Base-by-base conservation (phyloP, 2,113 vertebrate genomes). In the Crotophaga sulcirostris region DNA sequence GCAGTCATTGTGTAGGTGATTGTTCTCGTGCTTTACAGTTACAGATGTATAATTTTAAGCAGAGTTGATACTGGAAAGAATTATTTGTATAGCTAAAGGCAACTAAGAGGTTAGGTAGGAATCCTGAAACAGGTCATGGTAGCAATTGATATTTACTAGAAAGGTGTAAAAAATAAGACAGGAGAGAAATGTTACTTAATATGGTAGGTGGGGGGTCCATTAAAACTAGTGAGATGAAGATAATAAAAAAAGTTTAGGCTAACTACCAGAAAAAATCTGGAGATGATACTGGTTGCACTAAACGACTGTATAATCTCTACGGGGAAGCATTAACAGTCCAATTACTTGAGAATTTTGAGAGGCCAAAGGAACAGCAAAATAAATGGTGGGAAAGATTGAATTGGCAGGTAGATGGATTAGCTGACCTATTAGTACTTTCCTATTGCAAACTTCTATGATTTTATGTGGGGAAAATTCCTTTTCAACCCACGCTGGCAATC, bases 401-500 rank as follows among this genome's bases (percentile, higher is more conserved):
- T 94, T 96, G 93, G 89, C 96, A 97, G 94, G 96, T 96, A 92
- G 95, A 93, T 89, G 76, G 87, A 96, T 93, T 93, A 92, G 77
- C 45, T 96, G 95, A 97, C 96, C 96, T 96, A 96, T 94, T 97
- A 94, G 91, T 94, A 97, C 94, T 94, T 95, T 93, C 78, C 76
- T 69, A 96, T 96, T 91, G 90, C 95, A 95, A 94, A 95, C 86
- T 93, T 90, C 75, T 96, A 92, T 76, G 80, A 96, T 92, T 95
- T 93, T 95, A 63, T 96, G 94, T 85, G 84, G 94, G 94, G 96
- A 96, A 97, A 96, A 97, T 95, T 97, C 96, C 96, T 97, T 97
- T 97, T 95, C 97, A 97, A 93, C 97, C 97, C 96, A 97, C 96
- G 94, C 97, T 96, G 94, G 97, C 96, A 97, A 97, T 97, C 96